phyloP scores from a whole-genome alignment of 2,797 vertebrate species.

The Gadopsis bispinosus region DNA sequence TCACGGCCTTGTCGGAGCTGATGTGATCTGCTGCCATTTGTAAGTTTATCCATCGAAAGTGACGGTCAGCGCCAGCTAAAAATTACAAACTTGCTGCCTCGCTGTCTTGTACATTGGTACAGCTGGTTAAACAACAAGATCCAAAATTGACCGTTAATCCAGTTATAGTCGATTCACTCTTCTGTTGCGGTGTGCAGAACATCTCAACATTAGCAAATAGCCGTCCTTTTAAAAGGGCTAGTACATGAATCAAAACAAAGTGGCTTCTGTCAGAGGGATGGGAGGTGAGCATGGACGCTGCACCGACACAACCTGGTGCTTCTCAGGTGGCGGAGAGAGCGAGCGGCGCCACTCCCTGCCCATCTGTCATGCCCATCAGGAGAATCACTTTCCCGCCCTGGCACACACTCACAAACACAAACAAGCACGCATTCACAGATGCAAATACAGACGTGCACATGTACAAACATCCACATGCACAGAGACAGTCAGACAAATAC shows the following conservation, averaged over 20 bases:
- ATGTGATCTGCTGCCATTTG: background rate
- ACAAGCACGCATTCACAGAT: background rate
- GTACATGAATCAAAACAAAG: constrained; percentile 27
- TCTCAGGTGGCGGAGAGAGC: constrained; percentile 47
- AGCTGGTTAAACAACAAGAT: background rate
- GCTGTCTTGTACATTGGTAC: background rate
- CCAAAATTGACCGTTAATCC: background rate
- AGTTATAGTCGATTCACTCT: background rate
- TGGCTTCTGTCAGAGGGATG: constrained; percentile 17
- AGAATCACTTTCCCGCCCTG: constrained; percentile 47
- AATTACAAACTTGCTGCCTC: background rate
- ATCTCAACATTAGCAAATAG: background rate
- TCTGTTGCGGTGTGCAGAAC: background rate
- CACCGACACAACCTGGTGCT: constrained; percentile 14
- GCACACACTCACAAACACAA: constrained; percentile 3
- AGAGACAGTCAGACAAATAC: constrained; percentile 1
- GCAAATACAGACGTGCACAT: constrained; percentile 15
- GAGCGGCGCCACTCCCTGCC: constrained; percentile 42
- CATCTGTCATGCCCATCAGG: constrained; percentile 64
- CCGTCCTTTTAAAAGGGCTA: background rate
- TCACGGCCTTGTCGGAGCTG: background rate
- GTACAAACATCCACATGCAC: background rate
- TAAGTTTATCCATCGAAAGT: background rate
- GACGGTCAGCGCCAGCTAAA: background rate
- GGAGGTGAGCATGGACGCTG: constrained; percentile 6